Evolutionary conservation across 2,113 vertebrate genomes (phyloP).

Genomic region (Anolis carolinensis): DNA sequence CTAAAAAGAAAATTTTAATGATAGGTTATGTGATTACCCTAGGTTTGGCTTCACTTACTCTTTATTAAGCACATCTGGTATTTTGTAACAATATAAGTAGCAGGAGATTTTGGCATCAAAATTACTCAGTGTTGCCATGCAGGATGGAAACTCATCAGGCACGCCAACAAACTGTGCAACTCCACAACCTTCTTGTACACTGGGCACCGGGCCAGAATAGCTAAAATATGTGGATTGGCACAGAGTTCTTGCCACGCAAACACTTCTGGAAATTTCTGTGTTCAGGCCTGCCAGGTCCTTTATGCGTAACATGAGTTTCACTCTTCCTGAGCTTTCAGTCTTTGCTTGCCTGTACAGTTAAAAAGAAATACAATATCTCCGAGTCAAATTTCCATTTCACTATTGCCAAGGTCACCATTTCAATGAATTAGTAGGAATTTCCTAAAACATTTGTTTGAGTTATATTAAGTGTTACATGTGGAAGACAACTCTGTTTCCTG

Average conservation of each 20-base stretch:
- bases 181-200: slow-evolving; percentile 86
- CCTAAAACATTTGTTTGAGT: slow-evolving; percentile 75
- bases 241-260: slow-evolving; percentile 87
- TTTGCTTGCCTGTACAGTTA: slow-evolving; percentile 65
- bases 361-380: slow-evolving; percentile 62
- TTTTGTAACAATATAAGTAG: slow-evolving; percentile 91
- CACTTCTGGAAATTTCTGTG: slow-evolving; percentile 97
- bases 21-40: slow-evolving; percentile 84
- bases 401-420: slow-evolving; percentile 76
- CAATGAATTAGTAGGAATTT: slow-evolving; percentile 75
- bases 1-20: slow-evolving; percentile 82
- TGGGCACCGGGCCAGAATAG: slow-evolving; percentile 85
- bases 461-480: slow-evolving; percentile 69
- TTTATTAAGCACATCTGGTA: slow-evolving; percentile 87
- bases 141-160: slow-evolving; percentile 87
- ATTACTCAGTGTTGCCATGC: slow-evolving; percentile 84
- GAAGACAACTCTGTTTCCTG: slow-evolving; percentile 76
- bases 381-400: slow-evolving; percentile 66
- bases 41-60: slow-evolving; percentile 77
- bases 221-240: slow-evolving; percentile 87
- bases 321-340: slow-evolving; percentile 74
- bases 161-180: slow-evolving; percentile 84
- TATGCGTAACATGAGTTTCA: slow-evolving; percentile 86
- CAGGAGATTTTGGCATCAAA: slow-evolving; percentile 82
- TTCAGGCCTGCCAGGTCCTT: slow-evolving; percentile 85